Evolutionary conservation across 92 coral and sea anemone genomes (phyloP).

Genomic region (Siderastrea siderea): DNA sequence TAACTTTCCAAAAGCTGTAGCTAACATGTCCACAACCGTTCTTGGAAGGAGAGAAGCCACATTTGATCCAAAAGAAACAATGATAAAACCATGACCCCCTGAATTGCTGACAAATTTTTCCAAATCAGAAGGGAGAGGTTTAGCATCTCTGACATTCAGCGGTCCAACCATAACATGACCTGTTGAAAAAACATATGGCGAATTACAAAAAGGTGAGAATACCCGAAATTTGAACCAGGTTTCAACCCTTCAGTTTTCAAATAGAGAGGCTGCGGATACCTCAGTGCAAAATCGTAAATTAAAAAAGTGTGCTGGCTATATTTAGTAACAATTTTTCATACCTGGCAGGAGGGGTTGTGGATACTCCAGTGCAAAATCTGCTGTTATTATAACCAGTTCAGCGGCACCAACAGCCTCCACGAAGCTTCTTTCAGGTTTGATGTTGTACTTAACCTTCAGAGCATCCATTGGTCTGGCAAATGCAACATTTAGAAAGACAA

Average conservation of each 20-base stretch:
- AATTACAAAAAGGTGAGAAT: not conserved
- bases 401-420: conserved; percentile 49
- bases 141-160: conserved; percentile 33
- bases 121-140: conserved; percentile 59
- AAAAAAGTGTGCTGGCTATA: too few species aligned
- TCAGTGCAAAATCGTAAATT: too few species aligned
- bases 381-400: conserved; percentile 60
- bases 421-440: conserved; percentile 66
- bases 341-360: conserved; percentile 83
- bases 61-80: conserved; percentile 61
- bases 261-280: too few species aligned
- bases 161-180: conserved; percentile 72
- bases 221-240: too few species aligned
- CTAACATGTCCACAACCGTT: conserved; percentile 47
- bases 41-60: conserved; percentile 21
- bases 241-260: too few species aligned
- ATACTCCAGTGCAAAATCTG: conserved; percentile 78
- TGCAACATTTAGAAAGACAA: not conserved
- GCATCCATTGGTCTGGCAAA: conserved; percentile 12
- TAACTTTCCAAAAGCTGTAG: conserved; percentile 57
- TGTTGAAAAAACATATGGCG: not conserved
- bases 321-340: not conserved
- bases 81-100: conserved; percentile 57
- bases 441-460: conserved; percentile 63
- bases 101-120: conserved; percentile 51